These are phyloP conservation scores for Cyprinus carpio DNA, from an alignment of 2,113 vertebrate species.

Conservation along the genomic window DNA sequence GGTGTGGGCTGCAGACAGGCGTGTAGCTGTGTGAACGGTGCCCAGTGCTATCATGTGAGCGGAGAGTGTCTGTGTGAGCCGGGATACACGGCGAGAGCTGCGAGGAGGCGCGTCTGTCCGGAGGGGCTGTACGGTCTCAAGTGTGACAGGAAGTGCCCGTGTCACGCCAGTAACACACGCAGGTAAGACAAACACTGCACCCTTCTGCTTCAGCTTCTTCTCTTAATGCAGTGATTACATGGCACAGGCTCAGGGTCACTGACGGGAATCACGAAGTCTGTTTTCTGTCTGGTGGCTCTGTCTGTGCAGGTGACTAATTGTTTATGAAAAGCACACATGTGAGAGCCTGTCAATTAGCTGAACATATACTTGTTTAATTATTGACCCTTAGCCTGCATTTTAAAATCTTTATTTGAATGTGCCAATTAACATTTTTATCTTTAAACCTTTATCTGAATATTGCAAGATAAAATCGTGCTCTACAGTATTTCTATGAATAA, in stretches of 20 bases:
- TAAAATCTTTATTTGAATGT: no score
- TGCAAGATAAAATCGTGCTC: no score
- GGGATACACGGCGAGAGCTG: constrained; percentile 85
- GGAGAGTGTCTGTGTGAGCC: constrained; percentile 89
- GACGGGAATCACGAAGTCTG: no score
- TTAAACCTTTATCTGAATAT: no score
- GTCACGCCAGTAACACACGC: constrained; percentile 80
- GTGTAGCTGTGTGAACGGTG: constrained; percentile 86
- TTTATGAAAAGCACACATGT: no score
- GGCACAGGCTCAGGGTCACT: not conserved
- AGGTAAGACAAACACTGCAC: constrained; percentile 77
- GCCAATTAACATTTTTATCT: no score
- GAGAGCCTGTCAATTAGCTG: no score
- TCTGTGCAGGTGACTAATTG: no score
- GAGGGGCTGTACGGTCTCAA: constrained; percentile 84
- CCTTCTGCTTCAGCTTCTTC: not conserved
- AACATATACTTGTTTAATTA: no score
- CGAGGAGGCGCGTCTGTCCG: constrained; percentile 82
- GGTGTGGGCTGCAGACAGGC: constrained; percentile 81
- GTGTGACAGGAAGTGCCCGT: constrained; percentile 89
- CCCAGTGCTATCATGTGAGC: constrained; percentile 88
- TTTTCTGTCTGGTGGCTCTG: no score
- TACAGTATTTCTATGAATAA: no score
- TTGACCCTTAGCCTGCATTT: no score
- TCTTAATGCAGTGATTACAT: not conserved